phyloP scores from a whole-genome alignment of 2,113 vertebrate species.

The Istiophorus platypterus region DNA sequence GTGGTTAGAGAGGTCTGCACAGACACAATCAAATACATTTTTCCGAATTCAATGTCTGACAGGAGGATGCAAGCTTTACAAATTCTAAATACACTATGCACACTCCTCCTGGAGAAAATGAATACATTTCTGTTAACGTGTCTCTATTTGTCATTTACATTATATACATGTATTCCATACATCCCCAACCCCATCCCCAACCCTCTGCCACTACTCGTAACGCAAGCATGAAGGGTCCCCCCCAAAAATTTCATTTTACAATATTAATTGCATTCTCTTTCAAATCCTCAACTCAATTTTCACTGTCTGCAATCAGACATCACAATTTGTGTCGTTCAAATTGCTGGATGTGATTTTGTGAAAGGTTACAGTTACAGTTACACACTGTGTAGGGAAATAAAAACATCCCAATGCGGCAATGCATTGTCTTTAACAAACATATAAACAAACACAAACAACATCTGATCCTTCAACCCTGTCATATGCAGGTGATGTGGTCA shows the following conservation, averaged over 20 bases:
- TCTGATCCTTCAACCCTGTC: constrained; percentile 61
- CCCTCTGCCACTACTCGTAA: constrained; percentile 65
- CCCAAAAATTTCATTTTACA: constrained; percentile 60
- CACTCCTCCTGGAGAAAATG: constrained; percentile 98
- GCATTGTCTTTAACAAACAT: constrained; percentile 78
- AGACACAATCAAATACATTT: constrained; percentile 95
- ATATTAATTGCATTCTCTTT: constrained; percentile 66
- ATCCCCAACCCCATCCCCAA: constrained; percentile 76
- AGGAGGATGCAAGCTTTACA: constrained; percentile 96
- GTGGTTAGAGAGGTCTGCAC: constrained; percentile 90
- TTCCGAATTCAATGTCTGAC: constrained; percentile 91
- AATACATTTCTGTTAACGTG: constrained; percentile 98
- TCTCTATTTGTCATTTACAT: constrained; percentile 99
- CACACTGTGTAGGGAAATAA: constrained; percentile 68
- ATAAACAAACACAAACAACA: constrained; percentile 65
- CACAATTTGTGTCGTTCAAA: constrained; percentile 62
- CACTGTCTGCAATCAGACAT: constrained; percentile 60
- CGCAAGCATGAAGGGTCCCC: constrained; percentile 79
- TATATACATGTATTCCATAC: constrained; percentile 95
- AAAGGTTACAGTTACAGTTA: constrained; percentile 65
- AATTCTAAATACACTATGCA: constrained; percentile 96
- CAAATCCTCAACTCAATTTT: constrained; percentile 55
- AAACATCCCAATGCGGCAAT: constrained; percentile 76
- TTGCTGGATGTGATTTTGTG: constrained; percentile 59
- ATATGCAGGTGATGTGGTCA: constrained; percentile 45